Evolutionary conservation across 2,888 invertebrate species (phyloP).

Genomic region (Thymelicus lineola): DNA sequence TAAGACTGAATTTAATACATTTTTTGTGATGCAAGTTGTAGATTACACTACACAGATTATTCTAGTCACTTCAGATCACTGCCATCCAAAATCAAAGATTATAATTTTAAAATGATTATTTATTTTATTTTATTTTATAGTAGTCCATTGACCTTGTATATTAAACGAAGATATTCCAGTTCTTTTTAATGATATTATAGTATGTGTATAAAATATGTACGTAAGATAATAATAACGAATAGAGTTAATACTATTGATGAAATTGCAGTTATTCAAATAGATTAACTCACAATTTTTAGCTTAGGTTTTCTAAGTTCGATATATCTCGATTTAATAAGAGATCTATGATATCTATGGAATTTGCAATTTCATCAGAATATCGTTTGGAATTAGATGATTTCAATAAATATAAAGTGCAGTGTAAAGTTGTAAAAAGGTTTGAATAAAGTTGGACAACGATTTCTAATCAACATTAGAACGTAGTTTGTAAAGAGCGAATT

Average conservation of each 20-base stretch:
- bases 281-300: not conserved
- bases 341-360: not conserved
- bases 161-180: conserved; percentile 10
- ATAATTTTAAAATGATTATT: not conserved
- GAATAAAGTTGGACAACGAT: conserved; percentile 67
- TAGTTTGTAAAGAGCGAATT: conserved; percentile 56
- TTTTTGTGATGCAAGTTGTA: conserved; percentile 18
- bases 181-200: not conserved
- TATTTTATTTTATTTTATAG: not conserved
- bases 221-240: conserved; percentile 2
- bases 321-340: not conserved
- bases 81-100: conserved; percentile 12
- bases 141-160: conserved; percentile 16
- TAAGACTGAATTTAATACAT: conserved; percentile 53
- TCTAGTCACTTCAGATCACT: conserved; percentile 29
- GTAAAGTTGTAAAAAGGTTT: conserved; percentile 64
- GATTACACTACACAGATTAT: conserved; percentile 14
- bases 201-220: conserved; percentile 12
- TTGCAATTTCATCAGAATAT: conserved; percentile 19
- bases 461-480: conserved; percentile 47
- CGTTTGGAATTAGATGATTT: not conserved
- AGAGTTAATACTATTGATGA: conserved; percentile 11
- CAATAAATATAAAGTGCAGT: conserved; percentile 39
- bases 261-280: conserved; percentile 10
- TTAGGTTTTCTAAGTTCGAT: not conserved